Base-by-base conservation (phyloP, 2,888 invertebrate species). In the Drosophila borealis region DNA sequence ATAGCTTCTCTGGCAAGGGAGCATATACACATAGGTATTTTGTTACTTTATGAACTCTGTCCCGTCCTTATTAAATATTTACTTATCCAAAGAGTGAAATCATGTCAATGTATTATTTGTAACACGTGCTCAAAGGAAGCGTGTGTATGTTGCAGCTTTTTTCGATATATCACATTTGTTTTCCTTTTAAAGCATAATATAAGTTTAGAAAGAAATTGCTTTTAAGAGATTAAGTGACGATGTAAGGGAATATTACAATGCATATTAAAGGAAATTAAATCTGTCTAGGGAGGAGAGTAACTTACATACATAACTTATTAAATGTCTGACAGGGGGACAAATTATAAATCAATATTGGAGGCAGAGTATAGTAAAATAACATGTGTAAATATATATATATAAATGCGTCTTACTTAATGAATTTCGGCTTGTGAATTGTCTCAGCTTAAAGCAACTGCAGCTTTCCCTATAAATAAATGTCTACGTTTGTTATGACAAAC, bases 11-110 rank as follows among this genome's bases (percentile, higher is more conserved):
- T 21, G 11, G 11, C 37, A 17, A 14, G 19, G 19, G n/a, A 11
- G 19, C 54, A 42, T 54, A 48, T 42, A 39, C 37, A 17, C 33
- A 54, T 50, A 5, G 46, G 13, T 29, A 11, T 13, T 36, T 36
- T 19, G 36, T 19, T 25, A 25, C 8, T 17, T 50, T 25, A 29
- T 42, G 4, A 8, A 37, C 25, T 36, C 4, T 29, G 34, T n/a
- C 46, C 13, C 17, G 17, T 33, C 10, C 25, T 13, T 29, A 51
- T 65, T 55, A 42, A 51, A 51, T 72, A 53, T 70, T 34, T 44
- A 44, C 37, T n/a, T 36, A 8, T 19, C 2, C 5, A 19, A 46
- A 42, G 44, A 51, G 49, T 41, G 9, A 17, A 55, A 11, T 41
- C 13, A 64, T 44, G 17, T 21, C 34, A 21, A 41, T 29, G 13